These are phyloP conservation scores for Trachelus troglodyta DNA, from an alignment of 2,888 invertebrate species.

Conservation along the genomic window DNA sequence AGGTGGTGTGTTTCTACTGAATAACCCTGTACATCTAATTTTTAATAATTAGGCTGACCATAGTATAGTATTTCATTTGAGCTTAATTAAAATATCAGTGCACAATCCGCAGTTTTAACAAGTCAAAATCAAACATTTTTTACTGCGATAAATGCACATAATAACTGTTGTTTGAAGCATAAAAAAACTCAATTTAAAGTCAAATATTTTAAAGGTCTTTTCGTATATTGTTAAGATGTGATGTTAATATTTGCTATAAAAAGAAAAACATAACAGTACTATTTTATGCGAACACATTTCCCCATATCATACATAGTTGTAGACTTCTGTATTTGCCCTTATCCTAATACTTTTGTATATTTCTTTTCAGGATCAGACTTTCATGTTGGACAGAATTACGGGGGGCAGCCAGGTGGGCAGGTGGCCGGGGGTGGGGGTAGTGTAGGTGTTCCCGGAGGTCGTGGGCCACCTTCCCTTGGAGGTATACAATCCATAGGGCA, in stretches of 20 bases:
- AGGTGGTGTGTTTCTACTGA: no score
- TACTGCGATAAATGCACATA: no score
- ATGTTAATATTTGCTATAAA: neutral
- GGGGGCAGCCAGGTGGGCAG: slow-evolving; percentile 62
- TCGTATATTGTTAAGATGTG: neutral
- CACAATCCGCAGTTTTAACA: no score
- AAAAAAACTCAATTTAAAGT: neutral
- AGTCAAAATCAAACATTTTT: no score
- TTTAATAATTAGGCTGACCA: neutral
- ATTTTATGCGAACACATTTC: neutral
- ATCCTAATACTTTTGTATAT: neutral
- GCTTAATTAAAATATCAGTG: no score
- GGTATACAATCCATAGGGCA: slow-evolving; percentile 58
- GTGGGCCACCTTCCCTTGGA: slow-evolving; percentile 57
- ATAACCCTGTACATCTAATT: no score
- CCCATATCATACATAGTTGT: neutral
- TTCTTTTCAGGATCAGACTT: slow-evolving; percentile 56
- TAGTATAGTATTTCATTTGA: neutral
- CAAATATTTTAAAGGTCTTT: neutral
- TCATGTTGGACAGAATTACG: slow-evolving; percentile 64
- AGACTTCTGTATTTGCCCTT: neutral
- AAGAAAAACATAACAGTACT: neutral
- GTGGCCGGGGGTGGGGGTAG: slow-evolving; percentile 61
- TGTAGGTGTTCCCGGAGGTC: slow-evolving; percentile 59
- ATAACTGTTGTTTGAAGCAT: no score